These are phyloP conservation scores for Ectemnius continuus DNA, from an alignment of 2,888 invertebrate species.

Conservation along the genomic window DNA sequence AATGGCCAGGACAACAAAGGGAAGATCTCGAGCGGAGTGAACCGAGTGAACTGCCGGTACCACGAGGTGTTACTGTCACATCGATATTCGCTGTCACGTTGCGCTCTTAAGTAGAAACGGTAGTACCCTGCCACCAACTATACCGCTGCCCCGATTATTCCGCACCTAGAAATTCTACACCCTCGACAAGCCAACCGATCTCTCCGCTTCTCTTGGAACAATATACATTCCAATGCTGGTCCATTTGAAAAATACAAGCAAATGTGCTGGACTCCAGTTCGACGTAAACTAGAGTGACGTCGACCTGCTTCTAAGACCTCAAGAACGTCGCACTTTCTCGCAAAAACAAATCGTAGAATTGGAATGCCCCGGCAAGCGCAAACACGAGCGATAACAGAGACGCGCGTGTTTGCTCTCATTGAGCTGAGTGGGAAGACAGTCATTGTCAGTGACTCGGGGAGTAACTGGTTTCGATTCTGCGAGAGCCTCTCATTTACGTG, in stretches of 20 bases:
- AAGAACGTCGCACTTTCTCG: constrained; percentile 40
- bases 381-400: constrained; percentile 36
- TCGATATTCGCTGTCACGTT: constrained; percentile 2
- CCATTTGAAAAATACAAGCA: too few species aligned
- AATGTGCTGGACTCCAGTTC: too few species aligned
- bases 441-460: neutral
- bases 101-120: too few species aligned
- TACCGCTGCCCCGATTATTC: too few species aligned
- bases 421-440: constrained; percentile 7
- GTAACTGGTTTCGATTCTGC: constrained; percentile 14
- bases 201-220: too few species aligned
- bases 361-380: constrained; percentile 8
- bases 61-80: constrained; percentile 5
- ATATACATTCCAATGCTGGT: too few species aligned
- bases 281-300: too few species aligned
- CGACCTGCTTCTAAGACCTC: neutral
- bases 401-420: constrained; percentile 26
- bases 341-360: constrained; percentile 32
- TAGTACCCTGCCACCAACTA: too few species aligned
- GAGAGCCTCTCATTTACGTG: constrained; percentile 40
- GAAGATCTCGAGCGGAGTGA: constrained; percentile 30
- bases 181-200: too few species aligned
- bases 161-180: too few species aligned
- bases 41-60: constrained; percentile 17
- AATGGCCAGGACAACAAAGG: constrained; percentile 21